Evolutionary conservation across 2,888 invertebrate species (phyloP), one percentile per base, ranked within the genome.

Genomic region (Malthinus seriepunctatus): DNA sequence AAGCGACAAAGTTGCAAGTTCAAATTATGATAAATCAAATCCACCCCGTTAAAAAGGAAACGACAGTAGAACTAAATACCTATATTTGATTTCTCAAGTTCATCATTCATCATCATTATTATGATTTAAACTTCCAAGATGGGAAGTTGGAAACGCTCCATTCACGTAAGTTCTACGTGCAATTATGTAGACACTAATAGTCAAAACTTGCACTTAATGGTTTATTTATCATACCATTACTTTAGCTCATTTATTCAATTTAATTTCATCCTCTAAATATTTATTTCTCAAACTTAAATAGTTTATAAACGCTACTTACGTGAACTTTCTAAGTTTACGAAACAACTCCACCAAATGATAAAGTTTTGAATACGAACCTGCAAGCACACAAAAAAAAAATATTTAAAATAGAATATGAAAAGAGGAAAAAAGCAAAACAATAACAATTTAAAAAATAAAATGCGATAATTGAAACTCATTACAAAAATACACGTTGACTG

Each of bases 91-190:
- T 56, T 63, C 64, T 60, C 62, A 52, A 59, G 60, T 63, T 61
- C 67, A 67, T 67, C 70, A 74, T 74, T 71, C 69, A 73, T 74
- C 73, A 74, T 74, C 71, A 72, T 73, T 73, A 73, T 60, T 62
- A 63, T 66, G 70, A 72, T 73, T 74, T 69, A 69, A 54, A 60
- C 61, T 67, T 63, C 66, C 70, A 23, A 70, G 68, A 66, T 65
- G 62, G 62, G 62, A 68, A 69, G 69, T 69, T 63, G 63, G 64
- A 69, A 67, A 67, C 70, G 65, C 63, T 62, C 65, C 69, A 69
- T 64, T 63, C 66, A 69, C 68, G 68, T 69, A 70, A 71, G 69
- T 70, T 55, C 62, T 51, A 69, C 67, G 54, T 62, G 58, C 70
- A 73, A 74, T 74, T 74, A 74, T 74, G 73, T 73, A 69, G 69